These are phyloP conservation scores for Ormia ochracea DNA, from an alignment of 2,888 invertebrate species.

Conservation along the genomic window DNA sequence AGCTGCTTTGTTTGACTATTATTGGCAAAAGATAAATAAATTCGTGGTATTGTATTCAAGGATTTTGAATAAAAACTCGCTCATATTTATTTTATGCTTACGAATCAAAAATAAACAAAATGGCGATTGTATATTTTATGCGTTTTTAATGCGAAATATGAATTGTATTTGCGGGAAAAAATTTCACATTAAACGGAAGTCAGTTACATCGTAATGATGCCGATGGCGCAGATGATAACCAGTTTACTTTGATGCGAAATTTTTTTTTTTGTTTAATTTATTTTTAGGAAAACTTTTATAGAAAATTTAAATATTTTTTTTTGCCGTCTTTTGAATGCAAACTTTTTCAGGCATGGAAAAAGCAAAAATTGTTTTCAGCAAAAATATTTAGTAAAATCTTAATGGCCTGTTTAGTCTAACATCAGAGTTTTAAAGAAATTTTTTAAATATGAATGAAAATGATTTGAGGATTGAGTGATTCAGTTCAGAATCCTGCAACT, in stretches of 20 bases:
- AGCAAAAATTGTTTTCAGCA: too few relatives aligned
- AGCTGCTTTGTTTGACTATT: slow-evolving; percentile 25
- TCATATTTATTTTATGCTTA: slow-evolving; percentile 40
- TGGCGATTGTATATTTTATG: slow-evolving; percentile 5
- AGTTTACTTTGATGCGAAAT: background rate
- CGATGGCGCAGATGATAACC: background rate
- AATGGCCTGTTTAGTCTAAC: too few relatives aligned
- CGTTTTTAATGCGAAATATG: slow-evolving; percentile 1
- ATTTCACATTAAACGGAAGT: slow-evolving; percentile 3
- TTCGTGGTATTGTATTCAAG: slow-evolving; percentile 42
- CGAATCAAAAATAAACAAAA: slow-evolving; percentile 14
- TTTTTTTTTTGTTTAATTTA: background rate
- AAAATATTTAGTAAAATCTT: too few relatives aligned
- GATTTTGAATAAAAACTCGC: slow-evolving; percentile 11
- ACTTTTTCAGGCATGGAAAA: too few relatives aligned
- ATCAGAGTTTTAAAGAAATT: too few relatives aligned
- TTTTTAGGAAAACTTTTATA: background rate
- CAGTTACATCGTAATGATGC: background rate
- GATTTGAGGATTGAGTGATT: too few relatives aligned
- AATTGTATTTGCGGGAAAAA: background rate
- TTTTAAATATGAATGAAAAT: too few relatives aligned
- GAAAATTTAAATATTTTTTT: too few relatives aligned
- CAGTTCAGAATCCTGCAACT: too few relatives aligned
- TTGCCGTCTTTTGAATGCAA: too few relatives aligned
- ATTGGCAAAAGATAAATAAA: slow-evolving; percentile 43